Percentiles rank a stretch among this genome's conserved stretches.
Conservation (phyloP, 2,113 vertebrate species). For the Aramus guarauna region DNA sequence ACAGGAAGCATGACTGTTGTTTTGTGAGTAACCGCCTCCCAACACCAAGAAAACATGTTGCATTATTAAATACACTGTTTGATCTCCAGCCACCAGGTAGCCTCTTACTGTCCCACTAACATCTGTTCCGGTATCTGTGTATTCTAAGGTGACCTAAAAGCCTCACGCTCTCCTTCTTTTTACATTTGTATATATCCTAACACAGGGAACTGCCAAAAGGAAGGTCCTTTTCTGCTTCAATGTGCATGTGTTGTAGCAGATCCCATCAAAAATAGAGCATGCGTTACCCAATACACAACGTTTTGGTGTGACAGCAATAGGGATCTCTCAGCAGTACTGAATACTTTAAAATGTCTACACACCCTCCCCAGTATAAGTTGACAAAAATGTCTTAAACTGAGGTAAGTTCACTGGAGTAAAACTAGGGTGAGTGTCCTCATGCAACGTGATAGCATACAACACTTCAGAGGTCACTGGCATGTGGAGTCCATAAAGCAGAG, state of each 20-base stretch:
- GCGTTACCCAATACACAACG: not conserved
- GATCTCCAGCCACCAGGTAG: not conserved
- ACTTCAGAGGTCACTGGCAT: not conserved
- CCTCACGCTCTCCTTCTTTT: not conserved
- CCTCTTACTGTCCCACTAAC: not conserved
- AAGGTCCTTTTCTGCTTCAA: not conserved
- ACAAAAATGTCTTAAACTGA: not conserved
- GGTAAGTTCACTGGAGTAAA: not conserved
- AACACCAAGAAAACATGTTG: not conserved
- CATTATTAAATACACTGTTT: not conserved
- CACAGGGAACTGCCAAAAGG: not conserved
- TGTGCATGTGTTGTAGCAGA: not conserved
- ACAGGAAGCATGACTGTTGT: not conserved
- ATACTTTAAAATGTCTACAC: not conserved
- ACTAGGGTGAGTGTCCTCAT: accelerated
- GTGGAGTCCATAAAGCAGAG: accelerated
- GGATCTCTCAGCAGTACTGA: not conserved
- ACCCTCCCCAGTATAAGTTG: not conserved
- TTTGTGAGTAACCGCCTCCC: not conserved
- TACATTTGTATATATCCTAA: not conserved
- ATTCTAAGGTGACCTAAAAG: not conserved
- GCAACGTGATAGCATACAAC: accelerated
- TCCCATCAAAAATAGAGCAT: not conserved
- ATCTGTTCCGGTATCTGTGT: not conserved
- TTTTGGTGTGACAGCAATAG: not conserved